Conservation (phyloP, 2,113 vertebrate species). For the Menidia beryllina region DNA sequence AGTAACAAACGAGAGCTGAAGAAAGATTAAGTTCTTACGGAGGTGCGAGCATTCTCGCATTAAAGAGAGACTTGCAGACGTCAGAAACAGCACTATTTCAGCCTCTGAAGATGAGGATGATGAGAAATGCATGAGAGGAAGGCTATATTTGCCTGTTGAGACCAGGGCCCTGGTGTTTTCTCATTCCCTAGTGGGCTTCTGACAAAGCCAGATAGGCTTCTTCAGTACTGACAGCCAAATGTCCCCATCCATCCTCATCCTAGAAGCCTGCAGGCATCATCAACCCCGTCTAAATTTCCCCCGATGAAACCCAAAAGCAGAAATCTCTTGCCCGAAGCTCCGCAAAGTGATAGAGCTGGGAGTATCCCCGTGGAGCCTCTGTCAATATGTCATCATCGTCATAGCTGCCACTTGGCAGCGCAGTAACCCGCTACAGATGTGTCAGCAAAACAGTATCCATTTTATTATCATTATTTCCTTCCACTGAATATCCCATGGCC, state of each 20-base stretch:
- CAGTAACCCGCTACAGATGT: constrained; percentile 60
- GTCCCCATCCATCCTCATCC: constrained; percentile 81
- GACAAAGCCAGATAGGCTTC: constrained; percentile 73
- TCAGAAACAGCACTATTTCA: constrained; percentile 31
- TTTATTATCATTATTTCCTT: constrained; percentile 55
- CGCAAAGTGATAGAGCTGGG: constrained; percentile 57
- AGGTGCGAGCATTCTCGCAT: constrained; percentile 28
- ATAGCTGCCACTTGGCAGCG: constrained; percentile 70
- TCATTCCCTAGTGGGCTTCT: constrained; percentile 56
- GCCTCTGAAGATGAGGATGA: constrained; percentile 42
- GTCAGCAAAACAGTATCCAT: constrained; percentile 69
- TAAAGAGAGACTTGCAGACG: constrained; percentile 10
- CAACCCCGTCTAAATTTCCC: constrained; percentile 70
- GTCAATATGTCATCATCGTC: constrained; percentile 80
- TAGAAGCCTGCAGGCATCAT: constrained; percentile 67
- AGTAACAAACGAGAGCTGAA: constrained; percentile 27
- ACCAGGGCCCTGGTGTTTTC: constrained; percentile 51
- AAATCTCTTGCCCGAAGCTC: constrained; percentile 55
- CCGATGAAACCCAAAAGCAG: constrained; percentile 63
- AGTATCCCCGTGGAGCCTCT: constrained; percentile 66
- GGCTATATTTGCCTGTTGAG: constrained; percentile 54
- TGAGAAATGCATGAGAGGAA: constrained; percentile 46
- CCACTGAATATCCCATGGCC: constrained; percentile 41
- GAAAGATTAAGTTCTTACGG: constrained; percentile 15
- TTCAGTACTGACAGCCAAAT: constrained; percentile 75